A percentile compares a stretch with the other conserved stretches of the same genome.
These are phyloP conservation scores for Drosophila neonasuta DNA, from an alignment of 2,888 invertebrate genomes.

Conservation along the genomic window DNA sequence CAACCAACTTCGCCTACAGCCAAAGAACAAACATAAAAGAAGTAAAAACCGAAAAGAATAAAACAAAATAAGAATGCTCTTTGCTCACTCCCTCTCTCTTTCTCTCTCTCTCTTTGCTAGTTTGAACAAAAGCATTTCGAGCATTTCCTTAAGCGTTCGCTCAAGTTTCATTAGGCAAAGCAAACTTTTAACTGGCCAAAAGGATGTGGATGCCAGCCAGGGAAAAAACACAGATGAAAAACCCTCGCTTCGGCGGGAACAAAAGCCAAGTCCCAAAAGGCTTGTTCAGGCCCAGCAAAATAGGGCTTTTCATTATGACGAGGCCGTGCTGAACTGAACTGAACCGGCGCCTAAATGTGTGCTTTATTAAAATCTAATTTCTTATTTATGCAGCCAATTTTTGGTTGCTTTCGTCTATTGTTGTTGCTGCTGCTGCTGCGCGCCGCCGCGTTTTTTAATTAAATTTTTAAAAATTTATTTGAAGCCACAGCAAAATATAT, in stretches of 20 bases:
- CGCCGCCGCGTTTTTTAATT: conserved; percentile 58
- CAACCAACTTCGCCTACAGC: conserved; percentile 35
- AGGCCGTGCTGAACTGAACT: background rate
- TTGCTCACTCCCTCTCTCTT: conserved; percentile 16
- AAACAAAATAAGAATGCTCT: conserved; percentile 27
- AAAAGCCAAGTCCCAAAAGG: conserved; percentile 60
- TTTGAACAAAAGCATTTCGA: conserved; percentile 68
- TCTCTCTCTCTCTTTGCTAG: conserved; percentile 18
- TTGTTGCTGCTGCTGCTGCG: conserved; percentile 3
- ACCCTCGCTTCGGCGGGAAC: conserved; percentile 2
- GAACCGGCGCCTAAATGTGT: conserved; percentile 43
- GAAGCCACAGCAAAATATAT: conserved; percentile 26
- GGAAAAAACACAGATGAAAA: conserved; percentile 11
- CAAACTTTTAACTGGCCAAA: conserved; percentile 62
- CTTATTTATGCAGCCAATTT: conserved; percentile 67
- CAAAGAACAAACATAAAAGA: conserved; percentile 13
- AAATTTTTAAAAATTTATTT: conserved; percentile 70
- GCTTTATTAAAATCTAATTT: conserved; percentile 76
- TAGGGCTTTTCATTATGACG: conserved; percentile 51
- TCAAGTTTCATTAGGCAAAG: conserved; percentile 69
- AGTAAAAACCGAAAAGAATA: conserved; percentile 17
- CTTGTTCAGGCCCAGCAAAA: conserved; percentile 36
- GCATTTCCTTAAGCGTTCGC: conserved; percentile 70
- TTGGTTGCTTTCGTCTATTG: conserved; percentile 4
- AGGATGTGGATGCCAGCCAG: conserved; percentile 1